phyloP scores from a whole-genome alignment of 2,113 vertebrate genomes.

The Probosciger aterrimus region DNA sequence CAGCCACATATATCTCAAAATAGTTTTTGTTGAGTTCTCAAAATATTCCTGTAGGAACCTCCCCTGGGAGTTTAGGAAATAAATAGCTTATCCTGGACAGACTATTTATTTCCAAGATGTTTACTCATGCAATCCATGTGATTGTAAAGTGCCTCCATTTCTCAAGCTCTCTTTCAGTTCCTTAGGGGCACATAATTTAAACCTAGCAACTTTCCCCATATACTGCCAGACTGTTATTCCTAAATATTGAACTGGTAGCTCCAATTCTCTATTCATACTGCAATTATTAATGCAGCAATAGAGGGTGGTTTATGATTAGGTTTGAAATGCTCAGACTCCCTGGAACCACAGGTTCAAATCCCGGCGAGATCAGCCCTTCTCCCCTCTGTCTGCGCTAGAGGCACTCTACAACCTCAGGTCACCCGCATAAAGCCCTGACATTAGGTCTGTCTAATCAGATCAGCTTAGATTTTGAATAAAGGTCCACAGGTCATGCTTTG shows the following conservation, averaged over 20 bases:
- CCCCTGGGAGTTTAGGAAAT: slow-evolving; percentile 47
- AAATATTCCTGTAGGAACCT: slow-evolving; percentile 45
- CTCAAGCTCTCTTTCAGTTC: slow-evolving; percentile 58
- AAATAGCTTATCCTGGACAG: slow-evolving; percentile 63
- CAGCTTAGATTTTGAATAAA: neutral
- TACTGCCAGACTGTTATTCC: slow-evolving; percentile 25
- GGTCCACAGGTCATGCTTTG: neutral
- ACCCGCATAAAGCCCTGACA: neutral
- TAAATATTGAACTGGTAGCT: slow-evolving; percentile 4
- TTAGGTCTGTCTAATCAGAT: neutral
- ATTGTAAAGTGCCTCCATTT: slow-evolving; percentile 58
- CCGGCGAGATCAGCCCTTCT: neutral
- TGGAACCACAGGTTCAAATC: slow-evolving; percentile 8
- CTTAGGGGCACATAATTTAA: slow-evolving; percentile 46
- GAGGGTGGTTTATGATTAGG: slow-evolving; percentile 13
- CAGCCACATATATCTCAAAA: slow-evolving; percentile 43
- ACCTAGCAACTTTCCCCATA: neutral
- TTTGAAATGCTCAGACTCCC: slow-evolving; percentile 7
- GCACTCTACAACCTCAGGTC: neutral
- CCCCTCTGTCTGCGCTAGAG: neutral
- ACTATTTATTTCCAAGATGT: slow-evolving; percentile 66
- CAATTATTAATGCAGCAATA: slow-evolving; percentile 6
- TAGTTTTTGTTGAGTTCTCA: slow-evolving; percentile 49
- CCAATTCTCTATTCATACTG: slow-evolving; percentile 35
- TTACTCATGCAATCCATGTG: slow-evolving; percentile 56